phyloP scores from a whole-genome alignment of 2,113 vertebrate species.

The Tragelaphus imberbis region DNA sequence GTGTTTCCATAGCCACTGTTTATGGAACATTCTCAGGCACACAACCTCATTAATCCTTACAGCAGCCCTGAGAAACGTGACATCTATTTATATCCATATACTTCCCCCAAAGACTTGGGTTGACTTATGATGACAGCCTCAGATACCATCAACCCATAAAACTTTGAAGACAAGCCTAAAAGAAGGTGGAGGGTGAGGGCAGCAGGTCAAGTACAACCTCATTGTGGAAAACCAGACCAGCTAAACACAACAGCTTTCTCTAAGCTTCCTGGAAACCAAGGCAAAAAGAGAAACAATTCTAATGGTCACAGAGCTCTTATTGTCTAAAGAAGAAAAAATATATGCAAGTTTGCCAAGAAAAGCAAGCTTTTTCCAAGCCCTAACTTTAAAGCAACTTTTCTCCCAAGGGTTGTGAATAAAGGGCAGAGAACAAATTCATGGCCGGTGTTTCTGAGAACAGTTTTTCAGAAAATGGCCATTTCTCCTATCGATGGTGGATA shows the following conservation, averaged over 20 bases:
- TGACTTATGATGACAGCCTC: background rate
- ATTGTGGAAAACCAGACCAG: background rate
- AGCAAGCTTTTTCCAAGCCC: background rate
- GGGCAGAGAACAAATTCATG: background rate
- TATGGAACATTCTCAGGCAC: background rate
- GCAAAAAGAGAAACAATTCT: background rate
- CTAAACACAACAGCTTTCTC: background rate
- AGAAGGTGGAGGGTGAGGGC: background rate
- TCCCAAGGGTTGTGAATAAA: background rate
- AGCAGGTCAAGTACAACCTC: background rate
- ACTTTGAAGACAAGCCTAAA: background rate
- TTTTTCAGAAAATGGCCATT: background rate
- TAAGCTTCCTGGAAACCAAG: conserved; percentile 19
- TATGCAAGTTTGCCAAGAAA: background rate
- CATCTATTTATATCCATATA: background rate
- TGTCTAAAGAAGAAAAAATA: background rate
- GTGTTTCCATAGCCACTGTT: background rate
- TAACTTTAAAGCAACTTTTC: background rate
- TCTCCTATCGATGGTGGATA: accelerated
- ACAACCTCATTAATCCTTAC: background rate
- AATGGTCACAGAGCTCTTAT: background rate
- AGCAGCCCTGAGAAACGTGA: background rate
- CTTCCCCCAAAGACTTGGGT: background rate
- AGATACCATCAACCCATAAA: background rate
- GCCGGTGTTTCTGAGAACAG: background rate